Evolutionary conservation across 2,797 vertebrate genomes (phyloP).

Genomic region (Graptemys geographica): DNA sequence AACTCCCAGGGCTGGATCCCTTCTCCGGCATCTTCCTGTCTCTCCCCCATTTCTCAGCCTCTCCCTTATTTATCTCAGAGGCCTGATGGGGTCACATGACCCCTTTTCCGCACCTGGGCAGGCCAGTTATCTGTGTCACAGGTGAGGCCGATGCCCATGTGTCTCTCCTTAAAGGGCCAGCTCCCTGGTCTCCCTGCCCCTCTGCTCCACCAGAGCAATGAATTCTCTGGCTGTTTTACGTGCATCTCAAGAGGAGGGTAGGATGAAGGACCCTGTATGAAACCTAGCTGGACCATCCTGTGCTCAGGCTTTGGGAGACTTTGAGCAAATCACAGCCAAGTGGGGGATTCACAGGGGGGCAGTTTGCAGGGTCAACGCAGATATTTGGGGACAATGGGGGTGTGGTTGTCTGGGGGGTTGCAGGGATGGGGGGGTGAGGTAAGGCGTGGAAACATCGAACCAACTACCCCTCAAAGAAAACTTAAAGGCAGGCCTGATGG

Average conservation of each 20-base stretch:
- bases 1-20: background rate
- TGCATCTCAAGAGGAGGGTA: background rate
- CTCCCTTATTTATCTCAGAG: background rate
- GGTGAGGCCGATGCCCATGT: too few relatives aligned
- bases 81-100: background rate
- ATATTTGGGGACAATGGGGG: background rate
- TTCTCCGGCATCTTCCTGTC: background rate
- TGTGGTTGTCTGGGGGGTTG: background rate
- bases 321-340: background rate
- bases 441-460: background rate
- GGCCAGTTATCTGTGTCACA: background rate
- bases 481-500: background rate
- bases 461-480: background rate
- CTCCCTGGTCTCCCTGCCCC: background rate
- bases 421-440: background rate
- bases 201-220: too few relatives aligned
- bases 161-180: background rate
- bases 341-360: too few relatives aligned
- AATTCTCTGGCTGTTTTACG: background rate
- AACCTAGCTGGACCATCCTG: too few relatives aligned
- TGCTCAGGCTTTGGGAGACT: background rate
- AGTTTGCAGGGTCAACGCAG: background rate
- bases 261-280: background rate
- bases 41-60: background rate
- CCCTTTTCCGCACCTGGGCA: background rate